Evolutionary conservation across 2,797 vertebrate genomes (phyloP).

Genomic region (Vespertilio murinus): DNA sequence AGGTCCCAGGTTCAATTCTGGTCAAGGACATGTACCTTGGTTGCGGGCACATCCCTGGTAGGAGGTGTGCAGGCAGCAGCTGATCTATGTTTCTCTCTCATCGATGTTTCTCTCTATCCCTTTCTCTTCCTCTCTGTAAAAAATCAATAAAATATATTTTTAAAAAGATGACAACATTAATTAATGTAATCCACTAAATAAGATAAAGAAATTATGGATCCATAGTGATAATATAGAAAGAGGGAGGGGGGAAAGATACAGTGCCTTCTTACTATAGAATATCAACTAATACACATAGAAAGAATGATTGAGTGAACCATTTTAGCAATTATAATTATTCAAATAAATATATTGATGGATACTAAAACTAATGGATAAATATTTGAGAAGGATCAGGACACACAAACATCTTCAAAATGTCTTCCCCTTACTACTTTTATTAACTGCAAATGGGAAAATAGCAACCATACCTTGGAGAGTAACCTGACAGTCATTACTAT

Average conservation of each 20-base stretch:
- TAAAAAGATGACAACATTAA: background rate
- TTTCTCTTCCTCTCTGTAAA: no score
- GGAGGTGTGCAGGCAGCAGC: no score
- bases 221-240: background rate
- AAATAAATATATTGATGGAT: slow-evolving; percentile 16
- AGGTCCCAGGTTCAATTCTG: no score
- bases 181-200: slow-evolving; percentile 10
- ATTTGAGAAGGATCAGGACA: background rate
- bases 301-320: background rate
- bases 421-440: background rate
- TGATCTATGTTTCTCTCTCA: no score
- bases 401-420: background rate
- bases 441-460: slow-evolving; percentile 11
- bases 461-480: background rate
- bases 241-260: background rate
- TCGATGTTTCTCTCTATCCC: no score
- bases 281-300: background rate
- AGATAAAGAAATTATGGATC: slow-evolving; percentile 4
- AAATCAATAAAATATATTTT: no score
- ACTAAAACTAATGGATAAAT: slow-evolving; percentile 37
- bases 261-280: background rate
- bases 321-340: slow-evolving; percentile 7
- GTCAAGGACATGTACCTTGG: no score
- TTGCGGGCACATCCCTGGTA: no score
- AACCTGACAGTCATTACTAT: background rate